Percentiles rank a stretch among this genome's conserved stretches.
These are phyloP conservation scores for Drosophila arizonae DNA, from an alignment of 1,140 invertebrate genomes.

Conservation along the genomic window DNA sequence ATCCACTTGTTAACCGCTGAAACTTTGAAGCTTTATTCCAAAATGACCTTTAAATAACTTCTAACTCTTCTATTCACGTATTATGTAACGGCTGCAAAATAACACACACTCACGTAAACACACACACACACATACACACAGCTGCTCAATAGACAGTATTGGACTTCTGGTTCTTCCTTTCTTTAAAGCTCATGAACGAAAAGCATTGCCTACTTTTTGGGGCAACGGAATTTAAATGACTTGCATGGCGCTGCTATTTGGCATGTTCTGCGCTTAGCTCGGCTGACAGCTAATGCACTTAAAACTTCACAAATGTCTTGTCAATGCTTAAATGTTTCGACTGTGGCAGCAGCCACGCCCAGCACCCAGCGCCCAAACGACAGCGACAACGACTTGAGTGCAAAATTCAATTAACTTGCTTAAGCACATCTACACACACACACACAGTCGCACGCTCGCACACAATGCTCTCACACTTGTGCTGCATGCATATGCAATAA, in stretches of 20 bases:
- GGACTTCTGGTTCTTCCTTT: neutral
- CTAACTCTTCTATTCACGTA: neutral
- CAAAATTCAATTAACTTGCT: conserved; percentile 81
- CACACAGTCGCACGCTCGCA: conserved; percentile 29
- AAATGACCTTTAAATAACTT: neutral
- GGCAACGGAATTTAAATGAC: conserved; percentile 15
- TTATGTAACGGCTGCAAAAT: no score
- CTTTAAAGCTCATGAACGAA: neutral
- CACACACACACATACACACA: no score
- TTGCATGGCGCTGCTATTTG: conserved; percentile 21
- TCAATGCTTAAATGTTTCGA: conserved; percentile 70
- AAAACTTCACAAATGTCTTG: conserved; percentile 80
- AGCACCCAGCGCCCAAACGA: conserved; percentile 45
- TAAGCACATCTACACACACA: conserved; percentile 60
- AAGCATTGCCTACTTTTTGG: conserved; percentile 39
- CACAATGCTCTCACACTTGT: conserved; percentile 12
- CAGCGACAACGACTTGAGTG: conserved; percentile 71
- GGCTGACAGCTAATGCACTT: conserved; percentile 75
- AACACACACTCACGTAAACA: no score
- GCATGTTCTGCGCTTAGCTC: conserved; percentile 29
- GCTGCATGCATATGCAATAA: conserved; percentile 12
- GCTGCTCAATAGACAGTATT: no score
- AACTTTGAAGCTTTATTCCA: neutral
- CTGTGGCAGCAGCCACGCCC: conserved; percentile 43
- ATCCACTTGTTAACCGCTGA: neutral